Evolutionary conservation across 2,888 invertebrate genomes (phyloP).

Genomic region (Eristalis tenax): DNA sequence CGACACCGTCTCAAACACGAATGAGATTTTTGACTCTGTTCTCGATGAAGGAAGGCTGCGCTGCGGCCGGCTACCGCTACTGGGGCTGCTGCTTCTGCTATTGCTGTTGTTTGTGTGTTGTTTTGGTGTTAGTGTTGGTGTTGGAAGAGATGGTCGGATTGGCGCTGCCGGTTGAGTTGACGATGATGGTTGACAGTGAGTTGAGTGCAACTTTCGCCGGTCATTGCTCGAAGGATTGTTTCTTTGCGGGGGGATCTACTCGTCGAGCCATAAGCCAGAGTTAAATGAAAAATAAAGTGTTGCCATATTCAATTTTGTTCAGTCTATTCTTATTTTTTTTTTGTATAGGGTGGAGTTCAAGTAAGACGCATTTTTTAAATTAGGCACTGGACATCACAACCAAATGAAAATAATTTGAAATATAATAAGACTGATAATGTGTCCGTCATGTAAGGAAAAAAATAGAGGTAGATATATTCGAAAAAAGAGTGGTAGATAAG

Average conservation of each 20-base stretch:
- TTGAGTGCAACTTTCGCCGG: constrained; percentile 45
- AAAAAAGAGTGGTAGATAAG: too few relatives aligned
- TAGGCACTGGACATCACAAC: not conserved
- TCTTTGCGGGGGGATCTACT: not conserved
- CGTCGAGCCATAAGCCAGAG: constrained; percentile 52
- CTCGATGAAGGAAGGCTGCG: constrained; percentile 49
- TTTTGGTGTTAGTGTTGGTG: not conserved
- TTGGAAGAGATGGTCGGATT: not conserved
- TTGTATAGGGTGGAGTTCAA: not conserved
- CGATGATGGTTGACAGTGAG: constrained; percentile 15
- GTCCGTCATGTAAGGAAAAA: too few relatives aligned
- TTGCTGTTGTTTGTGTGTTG: not conserved
- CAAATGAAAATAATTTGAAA: too few relatives aligned
- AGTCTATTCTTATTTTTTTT: not conserved
- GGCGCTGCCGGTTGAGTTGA: constrained; percentile 8
- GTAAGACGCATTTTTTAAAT: not conserved
- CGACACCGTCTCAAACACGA: constrained; percentile 78
- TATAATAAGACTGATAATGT: too few relatives aligned
- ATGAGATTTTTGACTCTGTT: constrained; percentile 73
- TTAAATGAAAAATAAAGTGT: constrained; percentile 1
- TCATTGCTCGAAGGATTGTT: not conserved
- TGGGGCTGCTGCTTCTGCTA: not conserved
- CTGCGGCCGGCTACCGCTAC: constrained; percentile 28
- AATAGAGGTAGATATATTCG: too few relatives aligned
- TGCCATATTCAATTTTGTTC: not conserved